Evolutionary conservation across 1,140 invertebrate genomes (phyloP), one percentile per base, ranked within the genome.

Genomic region (Ips nitidus): DNA sequence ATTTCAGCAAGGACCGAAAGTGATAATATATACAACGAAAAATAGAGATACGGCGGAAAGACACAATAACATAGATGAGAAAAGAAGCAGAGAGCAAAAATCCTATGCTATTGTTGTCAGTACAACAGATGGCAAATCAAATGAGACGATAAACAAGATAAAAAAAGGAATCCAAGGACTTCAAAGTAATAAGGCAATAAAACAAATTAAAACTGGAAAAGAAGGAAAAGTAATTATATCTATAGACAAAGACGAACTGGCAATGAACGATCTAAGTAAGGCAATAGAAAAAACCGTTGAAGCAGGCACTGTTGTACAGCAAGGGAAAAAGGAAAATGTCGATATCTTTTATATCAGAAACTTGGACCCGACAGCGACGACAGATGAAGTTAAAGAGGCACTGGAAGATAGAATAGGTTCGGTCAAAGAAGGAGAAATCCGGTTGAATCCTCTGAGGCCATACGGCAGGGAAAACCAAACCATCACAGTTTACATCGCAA

Each of bases 191-290:
- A n/a, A 62, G 5, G 8, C 22, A 5, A 40, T 22, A 65, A 3
- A 55, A n/a, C 0, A 41, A 42, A 38, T 61, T n/a, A 67, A 58
- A 36, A 68, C 40, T 4, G 62, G 42, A 1, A 60, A 68, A 22
- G 52, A 68, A 6, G 70, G 70, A 41, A 60, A 66, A n/a, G 3
- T 70, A 5, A 36, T 66, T 38, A 65, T 70, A 0, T 58, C 45
- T 3, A 6, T 65, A 50, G 69, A 70, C 22, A 70, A 52, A 41
- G 55, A 70, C 40, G 3, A 8, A n/a, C 8, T 55, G 3, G 58
- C 41, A 0, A 43, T 69, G 40, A 40, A 50, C 37, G 41, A 47
- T 2, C 37, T 65, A 50, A 42, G 43, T 57, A 47, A 70, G 2
- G 41, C 1, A 4, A 22, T 62, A 57, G 38, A 61, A 53, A n/a